Percentiles rank a stretch among this genome's conserved stretches.
Evolutionary conservation across 2,113 vertebrate species (phyloP).

Genomic region (Erythrocercus mccallii): DNA sequence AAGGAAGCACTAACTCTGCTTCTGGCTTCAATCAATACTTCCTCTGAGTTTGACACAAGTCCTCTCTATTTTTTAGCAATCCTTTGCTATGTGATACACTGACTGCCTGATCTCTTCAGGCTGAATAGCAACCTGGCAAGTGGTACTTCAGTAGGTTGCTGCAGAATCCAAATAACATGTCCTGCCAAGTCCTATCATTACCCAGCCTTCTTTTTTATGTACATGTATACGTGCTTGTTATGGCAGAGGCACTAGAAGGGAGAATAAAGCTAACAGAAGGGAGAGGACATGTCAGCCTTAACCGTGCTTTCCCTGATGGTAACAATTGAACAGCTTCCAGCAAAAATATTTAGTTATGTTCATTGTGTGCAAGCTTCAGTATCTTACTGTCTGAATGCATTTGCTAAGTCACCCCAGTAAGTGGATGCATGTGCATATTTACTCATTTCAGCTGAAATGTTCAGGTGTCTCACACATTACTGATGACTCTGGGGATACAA

Average conservation of each 20-base stretch:
- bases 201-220: neutral
- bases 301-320: neutral
- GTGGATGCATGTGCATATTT: neutral
- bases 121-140: slow-evolving; percentile 47
- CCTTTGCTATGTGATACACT: neutral
- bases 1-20: slow-evolving; percentile 45
- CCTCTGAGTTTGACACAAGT: slow-evolving; percentile 44
- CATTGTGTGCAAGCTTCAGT: neutral
- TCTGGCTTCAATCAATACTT: slow-evolving; percentile 44
- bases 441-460: neutral
- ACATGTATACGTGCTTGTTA: neutral
- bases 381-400: neutral
- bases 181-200: slow-evolving; percentile 9
- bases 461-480: neutral
- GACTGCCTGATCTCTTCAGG: slow-evolving; percentile 42
- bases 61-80: slow-evolving; percentile 58
- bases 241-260: neutral
- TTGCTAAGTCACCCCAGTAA: neutral
- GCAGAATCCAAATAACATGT: slow-evolving; percentile 29
- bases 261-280: slow-evolving; percentile 35
- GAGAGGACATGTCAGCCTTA: slow-evolving; percentile 9
- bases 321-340: slow-evolving; percentile 49
- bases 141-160: slow-evolving; percentile 41
- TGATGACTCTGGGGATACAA: neutral
- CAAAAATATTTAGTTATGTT: slow-evolving; percentile 3